Evolutionary conservation across 2,888 invertebrate genomes (phyloP), one percentile per base, ranked within the genome.

Genomic region (Epistrophe grossulariae): DNA sequence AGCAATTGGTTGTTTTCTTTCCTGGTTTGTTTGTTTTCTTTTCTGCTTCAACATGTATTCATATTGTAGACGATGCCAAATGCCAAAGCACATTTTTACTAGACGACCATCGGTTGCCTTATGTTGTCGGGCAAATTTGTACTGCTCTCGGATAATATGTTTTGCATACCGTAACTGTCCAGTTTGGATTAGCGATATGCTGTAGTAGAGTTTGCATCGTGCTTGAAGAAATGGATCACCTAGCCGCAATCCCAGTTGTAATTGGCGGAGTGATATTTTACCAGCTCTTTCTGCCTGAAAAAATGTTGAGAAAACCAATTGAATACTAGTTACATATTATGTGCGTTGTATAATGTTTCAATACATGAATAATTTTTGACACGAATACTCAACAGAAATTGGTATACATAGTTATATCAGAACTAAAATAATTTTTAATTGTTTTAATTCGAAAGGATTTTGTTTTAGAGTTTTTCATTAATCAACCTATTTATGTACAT

Each of bases 131-230:
- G 94, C 94, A 88, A 93, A 93, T 52, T 90, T 88, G 90, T 94
- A 95, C 89, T 95, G 94, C 40, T 91, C 88, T 38, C 94, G 92
- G 40, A 97, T 94, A 72, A 97, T 94, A 59, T 93, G 91, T 88
- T 94, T 94, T 0, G 97, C 95, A 45, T 92, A 90, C 88, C 94
- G 94, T 6, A 97, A 94, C 57, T 94, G 92, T 0, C 96, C 96
- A 88, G 95, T 95, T 93, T 99, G 99, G 80, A 99, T 96, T 31
- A 97, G 93, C 89, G 98, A 98, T 77, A 99, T 94, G 45, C 98
- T 97, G 74, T 96, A 95, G 92, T 97, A 99, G 0, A 99, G 94
- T 89, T 95, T 95, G 91, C 99, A 99, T 78, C 98, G 94, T 0
- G 97, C 95, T 50, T 96, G 95, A 66, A 97, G 93, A 45, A 95